Percentiles rank a stretch among this genome's conserved stretches.
Evolutionary conservation across 2,888 invertebrate genomes (phyloP).

Genomic region (Tiliacea citrago): DNA sequence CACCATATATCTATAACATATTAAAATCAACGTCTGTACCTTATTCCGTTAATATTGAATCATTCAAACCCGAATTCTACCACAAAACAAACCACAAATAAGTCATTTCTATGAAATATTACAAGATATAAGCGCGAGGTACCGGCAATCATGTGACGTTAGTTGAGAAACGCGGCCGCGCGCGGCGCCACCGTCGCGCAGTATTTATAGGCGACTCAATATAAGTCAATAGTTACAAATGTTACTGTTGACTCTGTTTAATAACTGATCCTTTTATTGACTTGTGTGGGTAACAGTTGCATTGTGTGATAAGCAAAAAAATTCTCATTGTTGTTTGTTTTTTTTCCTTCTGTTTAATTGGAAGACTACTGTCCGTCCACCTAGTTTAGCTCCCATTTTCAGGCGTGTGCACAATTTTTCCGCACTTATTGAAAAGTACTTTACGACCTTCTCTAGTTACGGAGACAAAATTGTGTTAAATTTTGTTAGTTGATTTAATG

Average conservation of each 20-base stretch:
- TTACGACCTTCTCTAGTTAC: neutral
- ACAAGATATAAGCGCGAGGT: neutral
- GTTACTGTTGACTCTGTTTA: conserved; percentile 18
- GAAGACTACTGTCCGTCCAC: neutral
- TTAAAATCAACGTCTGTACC: neutral
- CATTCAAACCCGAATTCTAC: neutral
- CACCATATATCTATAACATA: no score
- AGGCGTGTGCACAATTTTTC: neutral
- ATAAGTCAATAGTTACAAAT: neutral
- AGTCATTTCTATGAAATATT: neutral
- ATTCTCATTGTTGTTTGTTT: neutral
- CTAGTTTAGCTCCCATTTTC: neutral
- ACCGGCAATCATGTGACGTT: conserved; percentile 75
- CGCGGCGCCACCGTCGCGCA: conserved; percentile 67
- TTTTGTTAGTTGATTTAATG: neutral
- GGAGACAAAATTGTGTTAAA: neutral
- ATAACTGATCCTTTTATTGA: conserved; percentile 21
- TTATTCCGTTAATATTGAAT: neutral
- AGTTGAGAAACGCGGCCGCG: conserved; percentile 63
- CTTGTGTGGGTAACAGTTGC: conserved; percentile 5
- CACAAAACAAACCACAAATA: conserved; percentile 6
- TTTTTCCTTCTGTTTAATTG: neutral
- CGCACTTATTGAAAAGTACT: neutral
- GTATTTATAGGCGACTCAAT: conserved; percentile 36
- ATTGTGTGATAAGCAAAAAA: conserved; percentile 2